Evolutionary conservation across 2,888 invertebrate genomes (phyloP), one percentile per base, ranked within the genome.

Genomic region (Drosophila aldrichi): DNA sequence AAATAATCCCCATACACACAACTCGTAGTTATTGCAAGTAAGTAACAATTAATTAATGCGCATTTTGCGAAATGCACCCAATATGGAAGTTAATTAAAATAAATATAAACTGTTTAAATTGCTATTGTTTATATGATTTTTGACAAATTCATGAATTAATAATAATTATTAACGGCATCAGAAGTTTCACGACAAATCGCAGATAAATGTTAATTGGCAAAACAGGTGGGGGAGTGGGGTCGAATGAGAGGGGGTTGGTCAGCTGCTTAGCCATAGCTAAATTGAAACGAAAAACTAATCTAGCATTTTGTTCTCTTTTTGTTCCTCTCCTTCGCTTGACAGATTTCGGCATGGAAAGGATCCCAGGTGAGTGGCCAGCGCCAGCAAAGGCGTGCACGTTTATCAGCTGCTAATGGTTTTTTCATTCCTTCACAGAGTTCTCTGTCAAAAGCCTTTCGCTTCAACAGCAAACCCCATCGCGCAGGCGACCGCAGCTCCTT

Each of bases 341-440:
- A 93, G 93, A 92, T 93, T 89, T 92, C 92, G 86, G 92, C 93
- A 89, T 93, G 93, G 93, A 93, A 92, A 92, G 93, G 93, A 91
- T 93, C 93, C 86, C 93, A 93, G 92, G 93, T 93, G 81, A 88
- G 10, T 20, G 38, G 36, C 3, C 29, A 29, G 29, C 29, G 8
- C 0, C 2, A 12, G 48, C 48, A n/a, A 2, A 48, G 48, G 5
- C 29, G 29, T 12, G 0, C 1, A 12, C 32, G 43, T 16, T 16
- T 3, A 12, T 10, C 1, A 5, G 14, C 18, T 52, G 14, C 18
- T 52, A 48, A 40, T 2, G 5, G 2, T 9, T 6, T 2, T 38
- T 9, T 29, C 29, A 1, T 29, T 29, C 8, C 8, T 8, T 43
- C 46, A 10, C 74, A 93, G 93, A 92, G 92, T 73, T 93, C 93